Evolutionary conservation across 2,797 vertebrate species (phyloP), one percentile per base, ranked within the genome.

Genomic region (Periophthalmus magnuspinnatus): DNA sequence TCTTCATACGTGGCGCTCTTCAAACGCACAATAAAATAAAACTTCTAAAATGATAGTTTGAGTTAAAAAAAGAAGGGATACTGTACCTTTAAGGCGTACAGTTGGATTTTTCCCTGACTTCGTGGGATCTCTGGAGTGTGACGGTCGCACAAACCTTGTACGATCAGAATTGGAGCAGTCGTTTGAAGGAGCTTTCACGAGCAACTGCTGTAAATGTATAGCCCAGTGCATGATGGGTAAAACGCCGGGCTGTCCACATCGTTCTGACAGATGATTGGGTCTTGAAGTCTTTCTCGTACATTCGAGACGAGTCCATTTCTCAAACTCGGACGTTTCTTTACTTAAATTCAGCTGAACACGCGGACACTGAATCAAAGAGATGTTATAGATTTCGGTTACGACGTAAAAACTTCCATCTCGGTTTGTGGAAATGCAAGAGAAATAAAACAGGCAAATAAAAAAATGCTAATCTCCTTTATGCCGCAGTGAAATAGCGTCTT

Each of bases 61-160:
- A 8, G 6, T 34, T 33, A 10, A 38, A 21, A 28, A 33, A 58
- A 34, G n/a, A n/a, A 17, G 2, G 57, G 19, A 16, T 1, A 1
- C 17, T 38, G 59, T 24, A 2, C 34, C 59, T 38, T 61, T 61
- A 11, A 38, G 32, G 6, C 11, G 14, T 11, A 57, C 10, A 14
- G 24, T 6, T 17, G 7, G 56, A 28, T 57, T 32, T 16, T 22
- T 10, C 24, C 50, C 9, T 11, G 38, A n/a, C 10, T 22, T 1
- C 52, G 3, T 55, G n/a, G 5, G 21, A 55, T 34, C 36, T 61
- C n/a, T 22, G n/a, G 59, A 41, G 19, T 61, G 59, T 61, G 59
- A 61, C 59, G 59, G 59, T 41, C 34, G n/a, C 59, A 61, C 28
- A 60, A 60, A 60, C 58, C 58, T 60, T 60, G 32, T 34, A 60